phyloP scores from a whole-genome alignment of 2,113 vertebrate genomes.

The Sturnus vulgaris region DNA sequence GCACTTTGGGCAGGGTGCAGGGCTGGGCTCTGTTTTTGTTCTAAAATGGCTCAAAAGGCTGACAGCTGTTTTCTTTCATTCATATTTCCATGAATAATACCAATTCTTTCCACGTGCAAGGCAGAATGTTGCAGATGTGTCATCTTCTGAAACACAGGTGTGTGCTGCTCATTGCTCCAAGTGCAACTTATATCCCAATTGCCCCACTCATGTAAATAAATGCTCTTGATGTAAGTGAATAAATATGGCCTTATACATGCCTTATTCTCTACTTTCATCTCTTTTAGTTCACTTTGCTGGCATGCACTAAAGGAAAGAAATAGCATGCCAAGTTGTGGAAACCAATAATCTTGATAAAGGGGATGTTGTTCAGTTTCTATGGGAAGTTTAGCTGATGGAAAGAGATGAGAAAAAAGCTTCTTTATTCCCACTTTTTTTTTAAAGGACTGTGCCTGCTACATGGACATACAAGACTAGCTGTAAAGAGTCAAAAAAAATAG shows the following conservation, averaged over 20 bases:
- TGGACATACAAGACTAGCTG: neutral
- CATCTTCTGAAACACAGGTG: neutral
- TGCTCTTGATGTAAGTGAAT: neutral
- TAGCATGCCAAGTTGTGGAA: slow-evolving; percentile 16
- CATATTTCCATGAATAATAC: neutral
- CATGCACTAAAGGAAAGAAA: slow-evolving; percentile 34
- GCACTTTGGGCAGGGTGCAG: neutral
- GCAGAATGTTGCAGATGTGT: neutral
- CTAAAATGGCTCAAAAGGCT: neutral
- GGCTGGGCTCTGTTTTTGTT: neutral
- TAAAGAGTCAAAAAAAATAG: neutral
- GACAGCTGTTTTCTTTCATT: neutral
- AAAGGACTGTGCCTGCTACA: neutral
- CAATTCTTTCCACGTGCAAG: neutral
- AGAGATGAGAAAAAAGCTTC: neutral
- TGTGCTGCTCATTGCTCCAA: neutral
- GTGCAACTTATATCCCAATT: neutral
- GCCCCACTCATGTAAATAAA: neutral
- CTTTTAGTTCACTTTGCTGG: slow-evolving; percentile 7
- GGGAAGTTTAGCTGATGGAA: slow-evolving; percentile 30
- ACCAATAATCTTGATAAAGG: slow-evolving; percentile 34
- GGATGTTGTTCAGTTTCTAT: slow-evolving; percentile 29
- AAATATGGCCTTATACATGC: neutral
- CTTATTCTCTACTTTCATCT: neutral
- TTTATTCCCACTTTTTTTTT: neutral